These are phyloP conservation scores for Heliconius congener DNA, from an alignment of 1,140 invertebrate genomes.

Conservation along the genomic window DNA sequence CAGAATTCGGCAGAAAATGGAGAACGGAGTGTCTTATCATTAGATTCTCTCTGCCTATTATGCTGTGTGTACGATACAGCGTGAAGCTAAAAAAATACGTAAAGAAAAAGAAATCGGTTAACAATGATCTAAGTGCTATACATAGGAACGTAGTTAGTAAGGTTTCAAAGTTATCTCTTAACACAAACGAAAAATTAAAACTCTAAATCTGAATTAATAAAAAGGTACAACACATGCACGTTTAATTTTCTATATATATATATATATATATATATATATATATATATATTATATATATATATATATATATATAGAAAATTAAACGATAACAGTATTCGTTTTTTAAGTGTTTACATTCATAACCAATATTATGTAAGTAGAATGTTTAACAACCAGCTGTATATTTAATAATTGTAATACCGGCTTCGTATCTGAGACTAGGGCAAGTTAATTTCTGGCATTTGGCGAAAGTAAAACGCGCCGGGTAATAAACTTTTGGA, in stretches of 20 bases:
- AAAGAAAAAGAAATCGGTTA: too few species aligned
- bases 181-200: neutral
- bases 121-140: neutral
- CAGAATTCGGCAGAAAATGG: too few species aligned
- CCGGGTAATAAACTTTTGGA: conserved; percentile 24
- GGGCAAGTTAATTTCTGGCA: conserved; percentile 23
- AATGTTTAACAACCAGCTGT: conserved; percentile 15
- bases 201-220: neutral
- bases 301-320: too few species aligned
- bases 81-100: too few species aligned
- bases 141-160: neutral
- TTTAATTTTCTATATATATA: neutral
- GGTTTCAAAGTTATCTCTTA: neutral
- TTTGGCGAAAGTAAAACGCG: conserved; percentile 33
- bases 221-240: neutral
- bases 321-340: neutral
- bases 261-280: too few species aligned
- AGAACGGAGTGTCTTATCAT: too few species aligned
- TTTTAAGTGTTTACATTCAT: neutral
- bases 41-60: too few species aligned
- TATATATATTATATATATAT: too few species aligned
- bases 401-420: conserved; percentile 5
- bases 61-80: too few species aligned
- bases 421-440: conserved; percentile 16
- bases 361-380: conserved; percentile 26